Evolutionary conservation across 2,113 vertebrate species (phyloP).

Genomic region (Pachycephala philippinensis): DNA sequence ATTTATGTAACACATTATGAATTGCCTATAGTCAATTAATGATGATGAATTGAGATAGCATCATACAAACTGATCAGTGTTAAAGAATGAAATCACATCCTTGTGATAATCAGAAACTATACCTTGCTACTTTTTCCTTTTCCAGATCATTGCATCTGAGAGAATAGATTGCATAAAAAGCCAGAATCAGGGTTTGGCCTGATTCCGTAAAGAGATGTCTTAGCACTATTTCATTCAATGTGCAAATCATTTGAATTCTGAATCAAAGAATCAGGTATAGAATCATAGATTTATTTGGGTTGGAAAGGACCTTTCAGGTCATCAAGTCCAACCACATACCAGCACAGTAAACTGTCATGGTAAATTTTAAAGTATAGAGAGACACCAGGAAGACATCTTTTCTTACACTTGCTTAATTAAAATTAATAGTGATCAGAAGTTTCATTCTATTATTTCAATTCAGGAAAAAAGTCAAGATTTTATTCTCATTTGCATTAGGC

Average conservation of each 20-base stretch:
- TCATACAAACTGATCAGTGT: not conserved
- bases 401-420: not conserved
- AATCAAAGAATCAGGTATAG: not conserved
- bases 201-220: not conserved
- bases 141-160: not conserved
- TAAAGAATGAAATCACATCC: not conserved
- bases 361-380: not conserved
- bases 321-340: accelerated
- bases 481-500: not conserved
- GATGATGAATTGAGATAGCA: not conserved
- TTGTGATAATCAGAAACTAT: not conserved
- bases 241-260: not conserved
- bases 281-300: not conserved
- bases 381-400: not conserved
- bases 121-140: not conserved
- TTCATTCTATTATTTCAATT: not conserved
- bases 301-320: not conserved
- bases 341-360: not conserved
- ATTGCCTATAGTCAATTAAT: not conserved
- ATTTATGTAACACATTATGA: not conserved
- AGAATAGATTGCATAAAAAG: not conserved
- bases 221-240: not conserved
- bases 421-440: not conserved
- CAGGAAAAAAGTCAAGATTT: not conserved
- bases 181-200: not conserved